phyloP scores from a whole-genome alignment of 2,797 vertebrate genomes.

The Microctenopoma steveboyesi region DNA sequence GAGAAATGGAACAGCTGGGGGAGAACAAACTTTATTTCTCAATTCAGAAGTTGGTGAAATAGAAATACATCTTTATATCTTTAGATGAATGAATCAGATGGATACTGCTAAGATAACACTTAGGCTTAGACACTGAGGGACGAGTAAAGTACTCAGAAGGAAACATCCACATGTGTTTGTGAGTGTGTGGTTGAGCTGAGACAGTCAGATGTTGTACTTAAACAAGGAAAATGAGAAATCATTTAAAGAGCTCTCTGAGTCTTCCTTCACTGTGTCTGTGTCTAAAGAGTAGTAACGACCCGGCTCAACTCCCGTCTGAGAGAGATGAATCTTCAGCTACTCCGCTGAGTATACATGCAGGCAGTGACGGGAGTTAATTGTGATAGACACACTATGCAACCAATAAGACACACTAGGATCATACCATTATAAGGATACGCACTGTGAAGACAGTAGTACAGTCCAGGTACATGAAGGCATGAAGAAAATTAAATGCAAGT shows the following conservation, averaged over 20 bases:
- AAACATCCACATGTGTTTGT: slow-evolving; percentile 20
- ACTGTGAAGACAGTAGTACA: too few relatives aligned
- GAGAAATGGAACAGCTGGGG: slow-evolving; percentile 1
- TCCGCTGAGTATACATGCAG: too few relatives aligned
- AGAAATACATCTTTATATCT: slow-evolving; percentile 25
- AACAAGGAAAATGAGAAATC: slow-evolving; percentile 10
- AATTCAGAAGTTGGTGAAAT: slow-evolving; percentile 6
- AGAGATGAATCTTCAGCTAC: too few relatives aligned
- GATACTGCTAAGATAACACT: slow-evolving; percentile 27
- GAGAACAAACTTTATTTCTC: slow-evolving; percentile 12
- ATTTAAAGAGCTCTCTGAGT: background rate
- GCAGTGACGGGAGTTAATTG: too few relatives aligned
- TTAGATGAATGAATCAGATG: slow-evolving; percentile 24
- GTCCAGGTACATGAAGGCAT: too few relatives aligned
- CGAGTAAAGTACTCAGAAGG: slow-evolving; percentile 14
- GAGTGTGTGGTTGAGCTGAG: slow-evolving; percentile 16
- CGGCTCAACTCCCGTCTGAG: too few relatives aligned
- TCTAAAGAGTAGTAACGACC: too few relatives aligned
- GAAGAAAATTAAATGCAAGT: too few relatives aligned
- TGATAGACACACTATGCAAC: too few relatives aligned
- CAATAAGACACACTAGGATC: too few relatives aligned
- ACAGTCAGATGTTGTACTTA: slow-evolving; percentile 24
- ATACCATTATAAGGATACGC: too few relatives aligned
- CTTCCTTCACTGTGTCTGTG: background rate
- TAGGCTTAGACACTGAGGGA: slow-evolving; percentile 11